Percentiles rank a stretch among this genome's conserved stretches.
phyloP scores from a whole-genome alignment of 2,113 vertebrate genomes.

The Anolis carolinensis region DNA sequence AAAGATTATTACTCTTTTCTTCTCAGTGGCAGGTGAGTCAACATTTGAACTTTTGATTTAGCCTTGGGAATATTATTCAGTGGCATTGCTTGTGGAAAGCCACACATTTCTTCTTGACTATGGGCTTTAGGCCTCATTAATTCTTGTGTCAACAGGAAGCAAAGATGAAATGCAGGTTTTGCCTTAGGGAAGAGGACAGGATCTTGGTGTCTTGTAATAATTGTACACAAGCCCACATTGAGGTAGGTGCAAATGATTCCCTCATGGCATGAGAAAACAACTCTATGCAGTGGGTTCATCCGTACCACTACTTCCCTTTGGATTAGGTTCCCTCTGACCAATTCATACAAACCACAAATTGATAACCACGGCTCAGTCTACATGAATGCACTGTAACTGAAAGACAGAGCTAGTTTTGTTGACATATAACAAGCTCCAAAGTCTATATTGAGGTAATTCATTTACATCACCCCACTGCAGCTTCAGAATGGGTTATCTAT shows the following conservation, averaged over 20 bases:
- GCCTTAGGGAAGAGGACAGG: not conserved
- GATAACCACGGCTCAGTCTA: too few species aligned
- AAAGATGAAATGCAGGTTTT: not conserved
- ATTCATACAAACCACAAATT: too few species aligned
- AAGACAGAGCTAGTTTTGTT: too few species aligned
- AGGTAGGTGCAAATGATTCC: not conserved
- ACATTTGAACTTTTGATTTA: slow-evolving; percentile 26
- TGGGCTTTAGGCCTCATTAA: not conserved
- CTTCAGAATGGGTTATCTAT: not conserved
- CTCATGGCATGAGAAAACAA: too few species aligned
- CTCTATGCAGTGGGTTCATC: too few species aligned
- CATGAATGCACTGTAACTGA: too few species aligned
- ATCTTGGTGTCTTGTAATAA: not conserved
- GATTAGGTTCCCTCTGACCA: too few species aligned
- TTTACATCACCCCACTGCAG: not conserved
- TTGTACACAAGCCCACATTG: not conserved
- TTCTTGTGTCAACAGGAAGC: not conserved
- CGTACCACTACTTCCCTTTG: too few species aligned
- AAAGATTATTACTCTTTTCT: slow-evolving; percentile 25
- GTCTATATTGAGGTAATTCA: too few species aligned
- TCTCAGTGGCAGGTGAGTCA: slow-evolving; percentile 40
- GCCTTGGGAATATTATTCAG: not conserved
- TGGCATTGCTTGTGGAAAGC: not conserved
- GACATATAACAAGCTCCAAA: too few species aligned
- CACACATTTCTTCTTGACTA: not conserved